Conservation (phyloP, 2,888 invertebrate species). For the Ctena decussata region DNA sequence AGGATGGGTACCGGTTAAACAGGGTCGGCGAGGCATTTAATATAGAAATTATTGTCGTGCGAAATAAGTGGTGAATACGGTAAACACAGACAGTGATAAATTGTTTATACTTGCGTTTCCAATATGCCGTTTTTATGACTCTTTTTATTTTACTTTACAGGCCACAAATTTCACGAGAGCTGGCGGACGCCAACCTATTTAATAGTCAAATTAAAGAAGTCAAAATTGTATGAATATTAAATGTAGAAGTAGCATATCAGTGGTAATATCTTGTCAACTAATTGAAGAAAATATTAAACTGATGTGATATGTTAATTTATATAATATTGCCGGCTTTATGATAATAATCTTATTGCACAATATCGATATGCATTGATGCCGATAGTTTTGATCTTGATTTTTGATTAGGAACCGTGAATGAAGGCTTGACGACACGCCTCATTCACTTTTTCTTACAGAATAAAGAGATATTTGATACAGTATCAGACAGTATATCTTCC, state of each 20-base stretch:
- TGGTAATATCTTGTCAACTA: slow-evolving; percentile 4
- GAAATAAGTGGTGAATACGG: too few species aligned
- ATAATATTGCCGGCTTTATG: background rate
- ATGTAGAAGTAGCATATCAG: background rate
- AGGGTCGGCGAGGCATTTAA: too few species aligned
- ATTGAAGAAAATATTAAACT: slow-evolving; percentile 16
- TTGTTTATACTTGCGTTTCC: too few species aligned
- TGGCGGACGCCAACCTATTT: background rate
- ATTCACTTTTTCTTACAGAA: background rate
- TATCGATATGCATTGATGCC: background rate
- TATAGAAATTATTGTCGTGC: too few species aligned
- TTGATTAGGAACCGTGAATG: slow-evolving; percentile 4
- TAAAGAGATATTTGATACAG: background rate
- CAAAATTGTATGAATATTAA: background rate
- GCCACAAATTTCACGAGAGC: background rate
- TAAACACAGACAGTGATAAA: too few species aligned
- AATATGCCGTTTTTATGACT: too few species aligned
- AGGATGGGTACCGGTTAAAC: too few species aligned
- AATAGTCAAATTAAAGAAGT: background rate
- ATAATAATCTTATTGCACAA: slow-evolving; percentile 12
- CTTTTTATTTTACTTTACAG: too few species aligned
- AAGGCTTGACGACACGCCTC: background rate
- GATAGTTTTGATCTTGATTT: background rate
- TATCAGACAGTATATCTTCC: too few species aligned
- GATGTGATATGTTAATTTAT: slow-evolving; percentile 8